Evolutionary conservation across 2,888 invertebrate species (phyloP).

Genomic region (Ommatoiulus sabulosus): DNA sequence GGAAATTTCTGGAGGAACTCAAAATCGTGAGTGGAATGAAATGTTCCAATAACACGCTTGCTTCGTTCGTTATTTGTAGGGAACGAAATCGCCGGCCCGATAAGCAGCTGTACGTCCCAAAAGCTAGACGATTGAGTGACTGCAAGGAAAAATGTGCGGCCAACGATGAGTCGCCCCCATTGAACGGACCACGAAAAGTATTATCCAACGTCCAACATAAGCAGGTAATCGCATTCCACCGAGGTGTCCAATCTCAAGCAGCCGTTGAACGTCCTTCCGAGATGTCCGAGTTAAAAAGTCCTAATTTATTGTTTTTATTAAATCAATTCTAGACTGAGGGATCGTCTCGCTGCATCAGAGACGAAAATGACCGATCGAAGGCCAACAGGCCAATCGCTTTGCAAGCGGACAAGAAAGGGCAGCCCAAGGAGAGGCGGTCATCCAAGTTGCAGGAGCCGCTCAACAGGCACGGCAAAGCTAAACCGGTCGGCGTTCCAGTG

Average conservation of each 20-base stretch:
- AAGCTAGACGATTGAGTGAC: slow-evolving; percentile 69
- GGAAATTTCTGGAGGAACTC: too few species aligned
- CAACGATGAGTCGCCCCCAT: not conserved
- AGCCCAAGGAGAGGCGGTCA: not conserved
- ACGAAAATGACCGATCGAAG: not conserved
- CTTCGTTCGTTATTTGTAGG: slow-evolving; percentile 49
- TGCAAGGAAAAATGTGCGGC: not conserved
- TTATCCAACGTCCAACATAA: not conserved
- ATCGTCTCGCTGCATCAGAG: not conserved
- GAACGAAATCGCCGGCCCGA: slow-evolving; percentile 75
- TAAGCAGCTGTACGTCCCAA: slow-evolving; percentile 82
- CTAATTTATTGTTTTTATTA: not conserved
- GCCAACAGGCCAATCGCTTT: not conserved
- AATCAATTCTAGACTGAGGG: not conserved
- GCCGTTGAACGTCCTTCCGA: too few species aligned
- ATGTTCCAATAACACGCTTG: too few species aligned
- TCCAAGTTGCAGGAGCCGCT: not conserved
- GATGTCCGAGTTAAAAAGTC: too few species aligned
- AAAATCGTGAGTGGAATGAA: too few species aligned
- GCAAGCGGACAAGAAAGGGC: not conserved
- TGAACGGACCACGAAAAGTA: not conserved
- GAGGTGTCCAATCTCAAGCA: too few species aligned
- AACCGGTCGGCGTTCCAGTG: too few species aligned
- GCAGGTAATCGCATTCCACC: not conserved
- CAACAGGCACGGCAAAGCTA: not conserved